Conservation (phyloP, 2,113 vertebrate genomes). For the Eptesicus fuscus region DNA sequence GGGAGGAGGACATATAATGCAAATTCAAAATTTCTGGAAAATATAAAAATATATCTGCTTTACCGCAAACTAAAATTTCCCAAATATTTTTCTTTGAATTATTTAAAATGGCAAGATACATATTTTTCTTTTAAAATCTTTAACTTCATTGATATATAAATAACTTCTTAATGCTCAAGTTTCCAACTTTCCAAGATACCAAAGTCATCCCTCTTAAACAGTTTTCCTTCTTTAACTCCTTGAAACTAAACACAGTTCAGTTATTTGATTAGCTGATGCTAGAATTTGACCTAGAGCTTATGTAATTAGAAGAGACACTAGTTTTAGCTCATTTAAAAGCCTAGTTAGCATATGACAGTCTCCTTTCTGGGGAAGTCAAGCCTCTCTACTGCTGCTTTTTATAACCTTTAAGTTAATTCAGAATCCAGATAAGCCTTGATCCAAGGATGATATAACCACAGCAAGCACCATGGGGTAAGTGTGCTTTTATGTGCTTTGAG, state of each 20-base stretch:
- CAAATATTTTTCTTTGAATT: conserved; percentile 2
- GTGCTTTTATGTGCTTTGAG: conserved; percentile 40
- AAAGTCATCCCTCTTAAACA: conserved; percentile 45
- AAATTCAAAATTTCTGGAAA: conserved; percentile 28
- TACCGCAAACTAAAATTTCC: conserved; percentile 1
- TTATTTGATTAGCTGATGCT: conserved; percentile 71
- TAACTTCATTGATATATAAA: neutral
- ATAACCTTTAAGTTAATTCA: conserved; percentile 74
- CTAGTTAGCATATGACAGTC: conserved; percentile 81
- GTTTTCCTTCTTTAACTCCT: conserved; percentile 39
- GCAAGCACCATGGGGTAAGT: conserved; percentile 80
- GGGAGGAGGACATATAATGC: neutral
- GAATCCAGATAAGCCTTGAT: conserved; percentile 62
- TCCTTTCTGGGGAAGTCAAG: conserved; percentile 74
- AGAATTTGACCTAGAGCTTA: conserved; percentile 83
- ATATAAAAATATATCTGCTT: neutral
- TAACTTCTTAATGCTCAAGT: neutral
- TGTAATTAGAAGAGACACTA: conserved; percentile 82
- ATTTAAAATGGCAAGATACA: neutral
- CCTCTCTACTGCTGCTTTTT: conserved; percentile 67
- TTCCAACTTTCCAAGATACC: conserved; percentile 52
- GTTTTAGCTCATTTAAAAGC: conserved; percentile 79
- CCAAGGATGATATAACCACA: conserved; percentile 72
- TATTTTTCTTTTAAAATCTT: neutral
- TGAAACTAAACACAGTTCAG: conserved; percentile 70